Percentiles rank a stretch among this genome's conserved stretches.
Evolutionary conservation across 1,140 invertebrate genomes (phyloP).

Genomic region (Megathymus violae): DNA sequence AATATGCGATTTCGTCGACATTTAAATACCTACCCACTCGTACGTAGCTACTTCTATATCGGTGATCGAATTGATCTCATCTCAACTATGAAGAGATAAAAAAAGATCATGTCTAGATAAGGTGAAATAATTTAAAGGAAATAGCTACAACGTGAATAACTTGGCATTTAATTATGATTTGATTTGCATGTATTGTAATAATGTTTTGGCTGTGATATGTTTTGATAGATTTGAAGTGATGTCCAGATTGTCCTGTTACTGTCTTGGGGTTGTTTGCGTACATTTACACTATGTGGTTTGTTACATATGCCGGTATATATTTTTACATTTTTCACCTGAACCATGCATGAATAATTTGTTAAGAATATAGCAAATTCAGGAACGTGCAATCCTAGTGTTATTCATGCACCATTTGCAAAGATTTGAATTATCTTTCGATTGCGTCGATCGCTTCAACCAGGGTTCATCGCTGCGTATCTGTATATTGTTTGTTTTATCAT

Average conservation of each 20-base stretch:
- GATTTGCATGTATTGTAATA: conserved; percentile 33
- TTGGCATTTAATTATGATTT: not conserved
- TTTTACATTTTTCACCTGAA: conserved; percentile 11
- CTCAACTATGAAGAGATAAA: too few relatives aligned
- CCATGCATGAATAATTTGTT: conserved; percentile 32
- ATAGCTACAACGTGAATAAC: not conserved
- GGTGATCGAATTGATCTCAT: too few relatives aligned
- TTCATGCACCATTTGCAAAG: conserved; percentile 29
- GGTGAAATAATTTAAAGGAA: too few relatives aligned
- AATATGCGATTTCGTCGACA: conserved; percentile 7
- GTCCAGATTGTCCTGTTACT: conserved; percentile 24
- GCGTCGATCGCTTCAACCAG: conserved; percentile 17
- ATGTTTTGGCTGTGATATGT: conserved; percentile 31
- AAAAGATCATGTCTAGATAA: too few relatives aligned
- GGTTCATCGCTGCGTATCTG: conserved; percentile 6
- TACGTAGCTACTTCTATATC: conserved; percentile 6
- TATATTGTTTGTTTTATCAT: conserved; percentile 18
- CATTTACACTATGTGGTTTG: conserved; percentile 5
- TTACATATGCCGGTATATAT: conserved; percentile 6
- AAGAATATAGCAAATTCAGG: not conserved
- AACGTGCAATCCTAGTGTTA: conserved; percentile 17
- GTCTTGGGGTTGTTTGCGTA: conserved; percentile 34
- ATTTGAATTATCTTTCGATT: conserved; percentile 11
- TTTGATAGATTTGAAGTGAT: conserved; percentile 32
- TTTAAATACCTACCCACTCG: conserved; percentile 1